Conservation (phyloP, 2,113 vertebrate species). For the Dicrurus megarhynchus region DNA sequence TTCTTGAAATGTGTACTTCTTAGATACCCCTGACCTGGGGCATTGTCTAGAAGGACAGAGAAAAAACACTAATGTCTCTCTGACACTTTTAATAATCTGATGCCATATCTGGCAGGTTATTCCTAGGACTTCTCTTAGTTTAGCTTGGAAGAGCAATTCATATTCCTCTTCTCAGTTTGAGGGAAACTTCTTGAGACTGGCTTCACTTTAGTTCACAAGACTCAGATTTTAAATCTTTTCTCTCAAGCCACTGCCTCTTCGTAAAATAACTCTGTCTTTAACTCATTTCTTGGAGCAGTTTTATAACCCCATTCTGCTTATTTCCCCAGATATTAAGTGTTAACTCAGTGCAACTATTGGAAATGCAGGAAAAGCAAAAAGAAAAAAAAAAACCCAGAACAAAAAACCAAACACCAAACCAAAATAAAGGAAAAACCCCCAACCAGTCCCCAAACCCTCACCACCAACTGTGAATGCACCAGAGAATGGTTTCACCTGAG, state of each 20-base stretch:
- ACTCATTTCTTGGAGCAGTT: neutral
- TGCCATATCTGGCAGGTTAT: neutral
- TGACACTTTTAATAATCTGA: neutral
- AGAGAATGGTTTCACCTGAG: neutral
- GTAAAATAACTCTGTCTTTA: neutral
- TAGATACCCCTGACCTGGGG: neutral
- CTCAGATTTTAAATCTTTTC: neutral
- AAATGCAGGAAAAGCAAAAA: neutral
- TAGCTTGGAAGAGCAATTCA: neutral
- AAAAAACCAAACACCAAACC: accelerated
- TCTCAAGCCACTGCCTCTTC: neutral
- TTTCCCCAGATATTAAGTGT: neutral
- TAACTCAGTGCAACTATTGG: neutral
- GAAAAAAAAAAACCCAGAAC: neutral
- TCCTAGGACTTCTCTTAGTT: neutral
- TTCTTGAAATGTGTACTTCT: neutral
- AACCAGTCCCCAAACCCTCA: neutral
- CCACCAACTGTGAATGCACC: neutral
- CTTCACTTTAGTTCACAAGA: neutral
- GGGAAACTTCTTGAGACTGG: accelerated
- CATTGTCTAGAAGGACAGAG: neutral
- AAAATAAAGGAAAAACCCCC: too few species aligned
- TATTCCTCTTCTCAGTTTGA: neutral
- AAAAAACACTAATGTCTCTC: neutral
- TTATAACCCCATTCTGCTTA: neutral